Conservation (phyloP, 2,113 vertebrate species). For the Piaya cayana region DNA sequence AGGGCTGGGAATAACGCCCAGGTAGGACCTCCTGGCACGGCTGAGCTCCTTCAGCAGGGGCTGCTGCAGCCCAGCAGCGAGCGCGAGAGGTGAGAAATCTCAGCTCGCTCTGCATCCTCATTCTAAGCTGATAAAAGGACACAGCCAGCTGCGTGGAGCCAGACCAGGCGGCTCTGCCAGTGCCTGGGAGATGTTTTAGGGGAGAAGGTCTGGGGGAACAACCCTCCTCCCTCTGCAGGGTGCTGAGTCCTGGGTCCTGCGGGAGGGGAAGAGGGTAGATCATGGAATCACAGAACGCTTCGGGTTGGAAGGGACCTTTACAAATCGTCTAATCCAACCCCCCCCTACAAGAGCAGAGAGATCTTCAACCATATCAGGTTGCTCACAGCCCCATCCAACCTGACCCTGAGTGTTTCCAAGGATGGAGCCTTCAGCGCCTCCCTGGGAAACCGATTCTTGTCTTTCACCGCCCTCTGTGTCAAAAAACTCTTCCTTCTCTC, state of each 20-base stretch:
- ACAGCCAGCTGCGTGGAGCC: fast-evolving
- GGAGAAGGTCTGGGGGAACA: background rate
- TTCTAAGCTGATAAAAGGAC: background rate
- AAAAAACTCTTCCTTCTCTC: no score
- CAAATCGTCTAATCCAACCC: no score
- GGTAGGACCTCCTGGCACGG: background rate
- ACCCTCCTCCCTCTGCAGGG: background rate
- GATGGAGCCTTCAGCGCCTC: no score
- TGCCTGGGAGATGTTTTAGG: background rate
- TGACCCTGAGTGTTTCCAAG: no score
- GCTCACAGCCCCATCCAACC: no score
- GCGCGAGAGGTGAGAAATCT: background rate
- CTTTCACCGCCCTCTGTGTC: no score
- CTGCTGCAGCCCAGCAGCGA: background rate
- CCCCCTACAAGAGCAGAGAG: no score
- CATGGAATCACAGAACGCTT: no score
- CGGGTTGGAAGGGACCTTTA: no score
- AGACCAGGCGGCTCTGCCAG: background rate
- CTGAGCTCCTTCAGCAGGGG: no score
- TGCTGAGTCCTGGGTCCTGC: fast-evolving
- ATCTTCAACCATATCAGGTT: no score
- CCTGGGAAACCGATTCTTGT: no score
- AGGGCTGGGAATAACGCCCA: background rate
- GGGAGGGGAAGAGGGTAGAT: background rate
- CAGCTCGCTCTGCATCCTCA: background rate